These are phyloP conservation scores for Phataginus tetradactyla DNA, from an alignment of 2,797 vertebrate genomes.

Conservation along the genomic window DNA sequence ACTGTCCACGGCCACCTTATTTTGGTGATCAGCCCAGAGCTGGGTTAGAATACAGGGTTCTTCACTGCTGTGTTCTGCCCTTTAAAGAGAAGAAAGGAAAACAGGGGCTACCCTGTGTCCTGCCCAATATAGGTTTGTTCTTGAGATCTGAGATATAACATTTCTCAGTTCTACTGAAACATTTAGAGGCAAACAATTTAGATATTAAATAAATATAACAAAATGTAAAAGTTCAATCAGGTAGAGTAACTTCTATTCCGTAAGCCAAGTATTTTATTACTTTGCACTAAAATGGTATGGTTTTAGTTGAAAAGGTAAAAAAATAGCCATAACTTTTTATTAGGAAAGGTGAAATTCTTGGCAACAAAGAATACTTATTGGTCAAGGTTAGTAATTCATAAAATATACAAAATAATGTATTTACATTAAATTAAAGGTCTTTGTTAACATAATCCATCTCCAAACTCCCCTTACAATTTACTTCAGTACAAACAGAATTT, in stretches of 20 bases:
- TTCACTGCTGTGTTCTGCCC: neutral
- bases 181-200: constrained; percentile 55
- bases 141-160: constrained; percentile 3
- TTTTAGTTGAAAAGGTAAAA: constrained; percentile 64
- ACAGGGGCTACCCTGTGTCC: neutral
- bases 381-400: constrained; percentile 27
- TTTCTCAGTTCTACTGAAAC: neutral
- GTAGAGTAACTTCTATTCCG: neutral
- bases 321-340: constrained; percentile 58
- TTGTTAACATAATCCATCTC: neutral
- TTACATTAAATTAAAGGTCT: constrained; percentile 22
- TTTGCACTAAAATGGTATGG: constrained; percentile 22
- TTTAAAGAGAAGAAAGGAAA: neutral
- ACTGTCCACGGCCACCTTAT: neutral
- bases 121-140: neutral
- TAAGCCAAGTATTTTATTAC: constrained; percentile 57
- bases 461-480: neutral
- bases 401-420: neutral
- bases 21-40: neutral
- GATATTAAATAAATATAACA: constrained; percentile 55
- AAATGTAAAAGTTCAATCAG: constrained; percentile 44
- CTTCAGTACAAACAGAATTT: neutral
- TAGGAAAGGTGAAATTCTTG: constrained; percentile 52
- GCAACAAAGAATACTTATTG: neutral
- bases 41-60: neutral